These are phyloP conservation scores for Neria commutata DNA, from an alignment of 2,888 invertebrate genomes.

Conservation along the genomic window DNA sequence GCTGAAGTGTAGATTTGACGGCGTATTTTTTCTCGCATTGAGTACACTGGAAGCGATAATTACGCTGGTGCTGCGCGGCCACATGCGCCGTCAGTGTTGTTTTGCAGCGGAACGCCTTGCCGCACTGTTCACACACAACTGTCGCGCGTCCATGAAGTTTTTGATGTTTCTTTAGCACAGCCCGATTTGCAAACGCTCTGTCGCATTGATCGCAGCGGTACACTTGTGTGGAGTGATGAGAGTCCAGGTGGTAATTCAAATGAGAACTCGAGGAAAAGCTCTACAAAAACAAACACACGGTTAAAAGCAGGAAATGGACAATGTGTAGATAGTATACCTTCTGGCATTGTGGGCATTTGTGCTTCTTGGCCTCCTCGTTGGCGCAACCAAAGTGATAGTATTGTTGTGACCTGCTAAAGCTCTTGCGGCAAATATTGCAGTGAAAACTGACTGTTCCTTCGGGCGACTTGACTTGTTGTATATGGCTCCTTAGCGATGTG, in stretches of 20 bases:
- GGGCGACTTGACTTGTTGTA: constrained; percentile 25
- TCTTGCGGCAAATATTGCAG: constrained; percentile 73
- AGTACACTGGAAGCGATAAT: constrained; percentile 65
- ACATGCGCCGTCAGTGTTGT: constrained; percentile 68
- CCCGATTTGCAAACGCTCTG: constrained; percentile 72
- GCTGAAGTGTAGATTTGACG: constrained; percentile 72
- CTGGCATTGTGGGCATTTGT: constrained; percentile 60
- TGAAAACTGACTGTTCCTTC: constrained; percentile 55
- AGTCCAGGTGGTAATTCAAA: constrained; percentile 73
- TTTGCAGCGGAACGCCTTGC: constrained; percentile 67
- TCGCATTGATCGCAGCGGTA: constrained; percentile 63
- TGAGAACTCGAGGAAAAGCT: constrained; percentile 75
- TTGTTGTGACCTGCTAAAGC: constrained; percentile 71
- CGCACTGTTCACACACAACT: constrained; percentile 67
- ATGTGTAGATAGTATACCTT: constrained; percentile 43
- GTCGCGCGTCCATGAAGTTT: constrained; percentile 66
- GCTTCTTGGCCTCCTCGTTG: constrained; percentile 63
- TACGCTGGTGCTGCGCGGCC: constrained; percentile 70
- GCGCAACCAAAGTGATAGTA: constrained; percentile 72
- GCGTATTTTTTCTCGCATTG: constrained; percentile 67
- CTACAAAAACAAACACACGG: constrained; percentile 56
- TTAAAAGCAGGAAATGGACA: not conserved
- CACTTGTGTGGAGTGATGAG: constrained; percentile 61
- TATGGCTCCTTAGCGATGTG: constrained; percentile 28
- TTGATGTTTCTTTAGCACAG: constrained; percentile 75